A percentile compares a stretch with the other conserved stretches of the same genome.
phyloP scores from a whole-genome alignment of 2,797 vertebrate species.

The Gymnothorax javanicus region DNA sequence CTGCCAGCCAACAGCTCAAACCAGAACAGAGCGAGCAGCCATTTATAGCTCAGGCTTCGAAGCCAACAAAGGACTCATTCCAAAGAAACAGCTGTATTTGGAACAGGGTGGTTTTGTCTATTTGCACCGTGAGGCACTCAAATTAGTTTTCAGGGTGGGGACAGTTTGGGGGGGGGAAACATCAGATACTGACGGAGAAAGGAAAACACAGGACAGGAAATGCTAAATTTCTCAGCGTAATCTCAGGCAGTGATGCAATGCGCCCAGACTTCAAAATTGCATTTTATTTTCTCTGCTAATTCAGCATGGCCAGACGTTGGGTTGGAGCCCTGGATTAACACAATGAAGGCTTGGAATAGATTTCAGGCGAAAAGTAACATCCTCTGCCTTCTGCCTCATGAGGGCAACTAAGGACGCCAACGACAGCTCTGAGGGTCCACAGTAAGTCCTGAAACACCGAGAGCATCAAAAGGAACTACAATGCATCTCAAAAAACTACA shows the following conservation, averaged over 20 bases:
- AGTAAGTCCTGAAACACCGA: not conserved
- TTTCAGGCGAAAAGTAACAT: conserved; percentile 34
- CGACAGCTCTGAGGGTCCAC: conserved; percentile 1
- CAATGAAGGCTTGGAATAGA: conserved; percentile 53
- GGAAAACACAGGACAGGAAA: conserved; percentile 49
- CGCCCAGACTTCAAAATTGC: conserved; percentile 52
- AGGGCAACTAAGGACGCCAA: conserved; percentile 52
- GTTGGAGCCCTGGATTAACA: conserved; percentile 55
- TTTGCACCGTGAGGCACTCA: conserved; percentile 43
- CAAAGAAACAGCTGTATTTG: conserved; percentile 48
- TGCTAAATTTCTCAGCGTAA: conserved; percentile 57
- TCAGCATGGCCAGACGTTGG: conserved; percentile 53
- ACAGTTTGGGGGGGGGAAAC: conserved; percentile 22
- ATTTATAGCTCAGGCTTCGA: not conserved
- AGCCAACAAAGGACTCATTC: not conserved
- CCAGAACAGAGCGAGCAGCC: not conserved
- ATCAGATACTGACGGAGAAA: conserved; percentile 20
- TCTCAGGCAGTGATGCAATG: conserved; percentile 62
- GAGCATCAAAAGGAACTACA: not conserved
- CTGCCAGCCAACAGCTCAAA: not conserved
- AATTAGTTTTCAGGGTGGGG: conserved; percentile 46
- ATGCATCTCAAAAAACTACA: not conserved
- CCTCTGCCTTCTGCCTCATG: conserved; percentile 36
- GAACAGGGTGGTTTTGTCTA: conserved; percentile 60
- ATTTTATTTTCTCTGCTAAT: conserved; percentile 62